Conservation (phyloP, 2,888 invertebrate species). For the Rhopalosiphum nymphaeae region DNA sequence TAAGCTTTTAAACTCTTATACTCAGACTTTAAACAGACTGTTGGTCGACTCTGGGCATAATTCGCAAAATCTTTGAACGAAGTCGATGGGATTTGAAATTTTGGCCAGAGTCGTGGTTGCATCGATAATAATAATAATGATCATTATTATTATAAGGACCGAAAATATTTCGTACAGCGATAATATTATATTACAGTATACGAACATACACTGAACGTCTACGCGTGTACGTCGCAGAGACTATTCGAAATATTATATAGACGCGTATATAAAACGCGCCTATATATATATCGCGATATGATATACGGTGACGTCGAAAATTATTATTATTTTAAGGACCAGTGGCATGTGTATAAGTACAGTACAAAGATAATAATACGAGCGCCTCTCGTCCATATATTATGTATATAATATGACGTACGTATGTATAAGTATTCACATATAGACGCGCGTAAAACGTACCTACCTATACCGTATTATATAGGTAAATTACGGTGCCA, state of each 20-base stretch:
- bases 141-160: neutral
- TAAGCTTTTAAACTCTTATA: neutral
- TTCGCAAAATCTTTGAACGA: neutral
- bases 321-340: neutral
- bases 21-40: neutral
- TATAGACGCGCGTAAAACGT: neutral
- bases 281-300: neutral
- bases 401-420: neutral
- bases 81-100: neutral
- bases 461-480: neutral
- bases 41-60: neutral
- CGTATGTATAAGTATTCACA: neutral
- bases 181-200: neutral
- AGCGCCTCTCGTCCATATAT: neutral
- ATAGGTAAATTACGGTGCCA: neutral
- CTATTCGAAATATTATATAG: neutral
- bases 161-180: neutral
- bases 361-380: neutral
- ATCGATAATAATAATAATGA: neutral
- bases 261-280: too few relatives aligned
- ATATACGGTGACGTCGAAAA: neutral
- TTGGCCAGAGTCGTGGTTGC: neutral
- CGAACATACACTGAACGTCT: too few relatives aligned
- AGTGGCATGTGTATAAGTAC: neutral
- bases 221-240: neutral